Percentiles rank a stretch among this genome's conserved stretches.
phyloP scores from a whole-genome alignment of 2,888 invertebrate genomes.

The Aproaerema taeniolella region DNA sequence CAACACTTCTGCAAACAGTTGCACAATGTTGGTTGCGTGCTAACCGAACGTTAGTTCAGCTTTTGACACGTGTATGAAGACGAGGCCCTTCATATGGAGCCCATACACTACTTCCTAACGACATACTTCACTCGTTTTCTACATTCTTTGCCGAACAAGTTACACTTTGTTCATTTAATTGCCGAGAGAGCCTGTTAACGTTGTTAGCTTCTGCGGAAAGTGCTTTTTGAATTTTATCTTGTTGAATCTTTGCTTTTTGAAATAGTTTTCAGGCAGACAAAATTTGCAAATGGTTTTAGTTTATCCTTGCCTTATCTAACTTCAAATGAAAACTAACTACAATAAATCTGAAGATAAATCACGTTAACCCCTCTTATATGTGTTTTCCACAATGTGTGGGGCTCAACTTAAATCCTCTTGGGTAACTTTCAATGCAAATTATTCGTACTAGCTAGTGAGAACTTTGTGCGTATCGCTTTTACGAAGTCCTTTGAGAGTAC shows the following conservation, averaged over 20 bases:
- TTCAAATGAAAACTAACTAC: no score
- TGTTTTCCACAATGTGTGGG: background rate
- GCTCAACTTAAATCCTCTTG: background rate
- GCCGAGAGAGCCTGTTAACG: slow-evolving; percentile 6
- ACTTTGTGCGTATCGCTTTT: slow-evolving; percentile 1
- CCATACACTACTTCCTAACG: slow-evolving; percentile 31
- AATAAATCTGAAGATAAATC: no score
- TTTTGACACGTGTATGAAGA: slow-evolving; percentile 59
- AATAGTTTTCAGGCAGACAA: no score
- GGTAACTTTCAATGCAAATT: slow-evolving; percentile 8
- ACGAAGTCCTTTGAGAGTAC: slow-evolving; percentile 3
- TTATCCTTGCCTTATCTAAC: no score
- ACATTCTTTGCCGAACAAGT: slow-evolving; percentile 37
- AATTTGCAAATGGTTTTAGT: no score
- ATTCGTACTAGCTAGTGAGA: slow-evolving; percentile 1
- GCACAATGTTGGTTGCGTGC: slow-evolving; percentile 54
- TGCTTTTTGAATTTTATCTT: no score
- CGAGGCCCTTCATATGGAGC: slow-evolving; percentile 56
- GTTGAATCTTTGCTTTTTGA: no score
- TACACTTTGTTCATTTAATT: slow-evolving; percentile 3
- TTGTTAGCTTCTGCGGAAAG: no score
- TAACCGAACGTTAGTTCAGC: slow-evolving; percentile 54
- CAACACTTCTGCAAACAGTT: slow-evolving; percentile 46
- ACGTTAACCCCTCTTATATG: background rate
- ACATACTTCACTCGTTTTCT: slow-evolving; percentile 49